phyloP scores from a whole-genome alignment of 2,113 vertebrate species.

The Zapornia atra region DNA sequence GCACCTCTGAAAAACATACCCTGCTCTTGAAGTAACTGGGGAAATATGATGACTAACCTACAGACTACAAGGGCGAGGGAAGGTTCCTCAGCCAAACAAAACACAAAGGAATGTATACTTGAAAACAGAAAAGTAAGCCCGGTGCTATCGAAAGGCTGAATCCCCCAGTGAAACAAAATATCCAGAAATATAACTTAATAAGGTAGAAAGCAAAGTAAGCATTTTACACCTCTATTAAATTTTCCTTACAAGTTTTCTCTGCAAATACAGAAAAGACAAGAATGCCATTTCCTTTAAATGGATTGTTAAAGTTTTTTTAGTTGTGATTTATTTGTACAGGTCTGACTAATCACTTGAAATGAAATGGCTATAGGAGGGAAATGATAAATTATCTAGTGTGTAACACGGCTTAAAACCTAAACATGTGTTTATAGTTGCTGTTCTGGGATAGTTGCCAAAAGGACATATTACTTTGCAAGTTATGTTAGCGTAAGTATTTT shows the following conservation, averaged over 20 bases:
- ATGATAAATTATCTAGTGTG: constrained; percentile 68
- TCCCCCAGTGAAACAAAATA: constrained; percentile 10
- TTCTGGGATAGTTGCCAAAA: constrained; percentile 58
- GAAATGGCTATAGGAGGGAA: constrained; percentile 41
- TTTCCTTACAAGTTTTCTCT: constrained; percentile 36
- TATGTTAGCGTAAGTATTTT: neutral
- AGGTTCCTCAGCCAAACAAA: constrained; percentile 35
- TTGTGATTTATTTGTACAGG: constrained; percentile 62
- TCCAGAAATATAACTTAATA: constrained; percentile 43
- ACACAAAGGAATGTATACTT: constrained; percentile 6
- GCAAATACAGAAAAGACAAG: constrained; percentile 36
- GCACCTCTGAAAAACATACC: neutral
- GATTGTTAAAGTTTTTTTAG: constrained; percentile 51
- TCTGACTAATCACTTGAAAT: constrained; percentile 61
- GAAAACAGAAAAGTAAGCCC: neutral
- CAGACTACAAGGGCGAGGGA: neutral
- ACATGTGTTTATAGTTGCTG: constrained; percentile 76
- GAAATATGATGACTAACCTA: neutral
- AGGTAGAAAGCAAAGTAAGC: constrained; percentile 57
- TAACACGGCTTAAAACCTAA: constrained; percentile 68
- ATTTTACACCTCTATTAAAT: constrained; percentile 58
- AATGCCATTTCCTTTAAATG: constrained; percentile 14
- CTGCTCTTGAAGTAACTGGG: neutral
- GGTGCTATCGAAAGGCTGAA: neutral
- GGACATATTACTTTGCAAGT: constrained; percentile 54